Conservation (phyloP, 2,888 invertebrate species). For the Odontothrips loti region DNA sequence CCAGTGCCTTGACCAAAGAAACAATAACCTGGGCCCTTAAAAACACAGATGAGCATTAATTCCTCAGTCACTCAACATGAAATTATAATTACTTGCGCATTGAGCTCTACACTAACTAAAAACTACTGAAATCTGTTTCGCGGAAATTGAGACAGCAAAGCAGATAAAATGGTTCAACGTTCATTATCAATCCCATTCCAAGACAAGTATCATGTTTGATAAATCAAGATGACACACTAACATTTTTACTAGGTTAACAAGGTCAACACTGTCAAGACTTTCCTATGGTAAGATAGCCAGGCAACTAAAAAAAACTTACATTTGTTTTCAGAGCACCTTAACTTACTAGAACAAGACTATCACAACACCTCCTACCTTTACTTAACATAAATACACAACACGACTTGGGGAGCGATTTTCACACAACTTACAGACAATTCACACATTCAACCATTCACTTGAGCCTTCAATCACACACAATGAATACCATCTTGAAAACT, state of each 20-base stretch:
- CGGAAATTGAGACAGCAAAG: too few relatives aligned
- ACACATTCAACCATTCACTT: background rate
- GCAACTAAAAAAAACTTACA: background rate
- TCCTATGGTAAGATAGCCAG: too few relatives aligned
- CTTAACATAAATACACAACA: background rate
- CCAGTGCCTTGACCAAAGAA: background rate
- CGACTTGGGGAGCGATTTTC: background rate
- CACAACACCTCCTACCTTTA: background rate
- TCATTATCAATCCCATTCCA: too few relatives aligned
- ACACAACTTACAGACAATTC: background rate
- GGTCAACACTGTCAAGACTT: background rate
- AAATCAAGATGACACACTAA: background rate
- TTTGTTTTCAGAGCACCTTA: background rate
- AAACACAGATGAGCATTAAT: conserved; percentile 11
- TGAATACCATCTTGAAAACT: background rate
- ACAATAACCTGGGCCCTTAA: background rate
- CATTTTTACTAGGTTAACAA: background rate
- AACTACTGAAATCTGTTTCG: background rate
- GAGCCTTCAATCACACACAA: background rate
- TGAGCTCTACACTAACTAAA: background rate
- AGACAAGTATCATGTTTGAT: background rate
- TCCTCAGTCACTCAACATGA: conserved; percentile 11
- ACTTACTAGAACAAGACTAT: background rate
- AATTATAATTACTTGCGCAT: background rate
- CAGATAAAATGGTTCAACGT: too few relatives aligned